Evolutionary conservation across 2,888 invertebrate species (phyloP), one percentile per base, ranked within the genome.

Genomic region (Drosophila quasianomalipes): DNA sequence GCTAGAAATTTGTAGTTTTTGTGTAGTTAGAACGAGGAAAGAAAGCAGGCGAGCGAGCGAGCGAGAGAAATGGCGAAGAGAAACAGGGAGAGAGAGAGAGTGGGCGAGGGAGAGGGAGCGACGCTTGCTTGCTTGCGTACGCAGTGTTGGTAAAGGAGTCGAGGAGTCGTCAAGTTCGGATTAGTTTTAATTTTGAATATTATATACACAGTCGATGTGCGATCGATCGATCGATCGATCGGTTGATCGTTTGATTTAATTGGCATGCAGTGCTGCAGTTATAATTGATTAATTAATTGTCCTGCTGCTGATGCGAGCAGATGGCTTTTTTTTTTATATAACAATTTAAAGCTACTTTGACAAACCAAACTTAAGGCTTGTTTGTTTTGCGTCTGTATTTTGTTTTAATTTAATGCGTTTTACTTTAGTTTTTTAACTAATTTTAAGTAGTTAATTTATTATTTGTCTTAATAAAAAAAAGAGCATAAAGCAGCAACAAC

Each of bases 391-490:
- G 70, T 82, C 81, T 87, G 87, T 80, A 79, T 75, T 83, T 89
- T 84, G 81, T 79, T 87, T 81, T 83, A 83, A 74, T 82, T 83
- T 86, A 75, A 77, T 75, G 69, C 71, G 73, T 83, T 76, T 84
- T 79, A 82, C 69, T 81, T 82, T 82, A 82, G 79, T 78, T 90
- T 81, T 82, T 91, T 91, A 86, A 86, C 89, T 91, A 91, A 90
- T 91, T 89, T 89, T 91, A 91, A 91, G 91, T 91, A 91, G 91
- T 89, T 91, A 91, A 91, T 89, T 91, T 92, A 91, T 92, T 91
- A 76, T 82, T 88, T 90, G 80, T 83, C 72, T 74, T 73, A 70
- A 30, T 52, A n/a, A 19, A 52, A 37, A 51, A 76, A 67, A 59
- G 47, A 64, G 59, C 57, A 41, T 51, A 68, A 65, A 55, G 68